phyloP scores from a whole-genome alignment of 2,113 vertebrate species.

The Macrotis lagotis region DNA sequence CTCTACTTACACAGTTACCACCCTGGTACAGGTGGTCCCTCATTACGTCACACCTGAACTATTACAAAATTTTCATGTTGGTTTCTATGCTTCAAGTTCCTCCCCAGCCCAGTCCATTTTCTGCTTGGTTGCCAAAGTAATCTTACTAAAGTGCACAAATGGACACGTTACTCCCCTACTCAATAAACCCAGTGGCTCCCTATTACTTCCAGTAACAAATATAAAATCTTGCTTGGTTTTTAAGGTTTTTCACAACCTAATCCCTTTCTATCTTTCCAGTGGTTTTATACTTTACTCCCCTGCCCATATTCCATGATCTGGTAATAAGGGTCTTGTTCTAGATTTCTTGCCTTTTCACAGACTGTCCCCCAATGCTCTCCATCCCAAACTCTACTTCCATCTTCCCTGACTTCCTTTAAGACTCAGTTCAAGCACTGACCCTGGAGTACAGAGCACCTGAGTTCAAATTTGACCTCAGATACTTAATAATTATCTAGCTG shows the following conservation, averaged over 20 bases:
- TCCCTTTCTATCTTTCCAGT: neutral
- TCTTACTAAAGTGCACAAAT: neutral
- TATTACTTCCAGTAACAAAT: neutral
- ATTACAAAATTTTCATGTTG: neutral
- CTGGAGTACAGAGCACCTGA: too few species aligned
- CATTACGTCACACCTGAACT: neutral
- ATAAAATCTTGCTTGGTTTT: neutral
- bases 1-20: neutral
- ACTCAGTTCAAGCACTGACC: too few species aligned
- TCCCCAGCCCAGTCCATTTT: neutral
- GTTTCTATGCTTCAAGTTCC: neutral
- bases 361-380: neutral
- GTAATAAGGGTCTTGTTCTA: neutral
- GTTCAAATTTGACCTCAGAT: too few species aligned
- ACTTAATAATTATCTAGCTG: too few species aligned
- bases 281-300: neutral
- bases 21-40: neutral
- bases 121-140: neutral
- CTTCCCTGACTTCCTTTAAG: neutral
- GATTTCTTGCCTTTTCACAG: neutral
- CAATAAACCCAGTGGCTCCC: neutral
- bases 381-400: neutral
- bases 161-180: neutral
- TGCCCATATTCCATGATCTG: neutral
- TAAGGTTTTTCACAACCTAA: neutral